Base-by-base conservation (phyloP, 2,797 vertebrate species). In the Enteromius radiatus region DNA sequence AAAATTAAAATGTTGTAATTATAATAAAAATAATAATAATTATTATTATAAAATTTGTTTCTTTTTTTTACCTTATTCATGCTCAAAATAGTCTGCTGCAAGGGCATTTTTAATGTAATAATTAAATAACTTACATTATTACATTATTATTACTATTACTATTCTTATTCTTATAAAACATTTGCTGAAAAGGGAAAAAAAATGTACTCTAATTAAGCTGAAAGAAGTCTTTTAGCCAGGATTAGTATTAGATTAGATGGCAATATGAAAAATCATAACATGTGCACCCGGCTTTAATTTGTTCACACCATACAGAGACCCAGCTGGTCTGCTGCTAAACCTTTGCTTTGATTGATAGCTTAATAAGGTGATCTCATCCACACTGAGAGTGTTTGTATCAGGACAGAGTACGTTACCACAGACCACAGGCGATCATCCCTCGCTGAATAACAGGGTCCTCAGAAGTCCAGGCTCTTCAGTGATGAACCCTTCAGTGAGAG, bases 331-430 rank as follows among this genome's bases (percentile, higher is more conserved):
- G 68, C 78, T 5, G 15, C 69, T 41, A 74, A 76, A 70, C 45
- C 63, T 45, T 17, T 84, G 82, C 70, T 86, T 73, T 77, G 73
- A 86, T 80, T 80, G 80, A 81, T 76, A 83, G 86, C 70, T 86
- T 86, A 82, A 84, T 87, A 85, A 77, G 41, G 26, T 86, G 73
- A 75, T 68, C 61, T 43, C 47, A 38, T 67, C 45, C 31, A 59
- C 36, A 45, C 69, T 64, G 56, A 47, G 78, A 69, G 52, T 68
- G 56, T 69, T 61, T 56, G 83, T 79, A 56, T 78, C 45, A 38
- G 47, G 70, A 67, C 77, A 63, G 73, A 85, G 61, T 41, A 70
- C 12, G 11, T 26, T 79, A 68, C 52, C 10, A 45, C 4, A 41
- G 47, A 41, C 65, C 77, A 79, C 76, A 69, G 49, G 54, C 43